phyloP scores from a whole-genome alignment of 2,888 invertebrate genomes.

The Dynastes maya region DNA sequence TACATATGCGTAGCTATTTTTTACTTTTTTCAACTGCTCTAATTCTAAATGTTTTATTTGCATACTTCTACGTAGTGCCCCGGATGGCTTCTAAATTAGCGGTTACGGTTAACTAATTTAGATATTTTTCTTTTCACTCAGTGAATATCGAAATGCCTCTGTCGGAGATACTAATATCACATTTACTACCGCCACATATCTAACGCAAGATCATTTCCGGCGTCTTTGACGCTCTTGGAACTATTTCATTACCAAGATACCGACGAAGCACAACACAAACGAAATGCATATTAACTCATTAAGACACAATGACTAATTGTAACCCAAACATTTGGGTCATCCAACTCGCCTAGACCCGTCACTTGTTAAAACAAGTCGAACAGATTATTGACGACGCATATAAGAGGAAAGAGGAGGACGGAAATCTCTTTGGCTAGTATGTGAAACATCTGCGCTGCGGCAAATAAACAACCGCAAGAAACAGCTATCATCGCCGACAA shows the following conservation, averaged over 20 bases:
- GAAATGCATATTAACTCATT: slow-evolving; percentile 43
- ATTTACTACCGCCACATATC: slow-evolving; percentile 29
- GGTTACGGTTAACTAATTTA: too few relatives aligned
- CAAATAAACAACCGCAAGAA: slow-evolving; percentile 46
- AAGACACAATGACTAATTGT: slow-evolving; percentile 49
- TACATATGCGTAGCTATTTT: too few relatives aligned
- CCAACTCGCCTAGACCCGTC: slow-evolving; percentile 47
- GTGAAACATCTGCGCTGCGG: slow-evolving; percentile 44
- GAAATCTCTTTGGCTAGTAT: slow-evolving; percentile 38
- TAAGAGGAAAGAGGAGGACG: slow-evolving; percentile 23
- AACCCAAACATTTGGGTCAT: slow-evolving; percentile 51
- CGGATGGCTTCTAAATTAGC: too few relatives aligned
- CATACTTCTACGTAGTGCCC: too few relatives aligned
- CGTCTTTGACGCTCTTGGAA: slow-evolving; percentile 20
- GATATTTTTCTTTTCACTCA: too few relatives aligned
- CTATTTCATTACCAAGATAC: slow-evolving; percentile 36
- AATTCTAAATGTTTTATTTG: too few relatives aligned
- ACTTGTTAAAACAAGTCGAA: slow-evolving; percentile 48
- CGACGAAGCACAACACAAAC: slow-evolving; percentile 3
- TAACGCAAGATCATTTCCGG: slow-evolving; percentile 37
- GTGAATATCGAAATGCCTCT: too few relatives aligned
- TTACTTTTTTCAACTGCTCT: too few relatives aligned
- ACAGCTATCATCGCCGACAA: slow-evolving; percentile 17
- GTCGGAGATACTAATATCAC: slow-evolving; percentile 1
- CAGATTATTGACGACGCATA: slow-evolving; percentile 19